Evolutionary conservation across 1,140 invertebrate species (phyloP).

Genomic region (Diabrotica undecimpunctata): DNA sequence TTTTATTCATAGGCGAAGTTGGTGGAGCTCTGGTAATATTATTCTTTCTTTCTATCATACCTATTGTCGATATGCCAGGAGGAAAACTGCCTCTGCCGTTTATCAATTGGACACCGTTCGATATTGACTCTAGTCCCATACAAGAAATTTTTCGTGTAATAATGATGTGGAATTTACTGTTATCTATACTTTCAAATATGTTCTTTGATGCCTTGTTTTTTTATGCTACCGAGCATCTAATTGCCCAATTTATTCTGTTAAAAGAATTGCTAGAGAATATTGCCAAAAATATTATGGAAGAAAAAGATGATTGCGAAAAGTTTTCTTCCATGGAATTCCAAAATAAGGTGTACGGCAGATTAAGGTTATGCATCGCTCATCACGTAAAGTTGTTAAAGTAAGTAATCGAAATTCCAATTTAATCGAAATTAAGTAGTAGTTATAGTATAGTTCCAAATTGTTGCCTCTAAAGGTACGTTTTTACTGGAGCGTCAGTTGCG

Average conservation of each 20-base stretch:
- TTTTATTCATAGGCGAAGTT: not conserved
- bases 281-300: not conserved
- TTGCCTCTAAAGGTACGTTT: too few relatives aligned
- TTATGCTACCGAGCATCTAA: slow-evolving; percentile 10
- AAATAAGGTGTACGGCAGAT: not conserved
- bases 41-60: slow-evolving; percentile 8
- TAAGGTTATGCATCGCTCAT: slow-evolving; percentile 9
- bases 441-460: too few relatives aligned
- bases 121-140: slow-evolving; percentile 9
- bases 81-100: slow-evolving; percentile 14
- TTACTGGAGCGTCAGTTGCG: too few relatives aligned
- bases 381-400: slow-evolving; percentile 15
- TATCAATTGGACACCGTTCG: slow-evolving; percentile 8
- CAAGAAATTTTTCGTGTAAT: slow-evolving; percentile 12
- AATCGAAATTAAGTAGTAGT: too few relatives aligned
- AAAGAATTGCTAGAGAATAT: slow-evolving; percentile 15
- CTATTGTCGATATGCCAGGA: slow-evolving; percentile 10
- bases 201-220: slow-evolving; percentile 10
- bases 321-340: slow-evolving; percentile 15
- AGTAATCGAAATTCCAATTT: not conserved
- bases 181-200: slow-evolving; percentile 8
- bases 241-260: slow-evolving; percentile 12
- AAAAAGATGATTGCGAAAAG: slow-evolving; percentile 5
- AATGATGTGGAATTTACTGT: slow-evolving; percentile 8
- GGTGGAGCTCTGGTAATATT: not conserved